phyloP scores from a whole-genome alignment of 2,113 vertebrate species.

The zebrafish (Danio rerio) region DNA sequence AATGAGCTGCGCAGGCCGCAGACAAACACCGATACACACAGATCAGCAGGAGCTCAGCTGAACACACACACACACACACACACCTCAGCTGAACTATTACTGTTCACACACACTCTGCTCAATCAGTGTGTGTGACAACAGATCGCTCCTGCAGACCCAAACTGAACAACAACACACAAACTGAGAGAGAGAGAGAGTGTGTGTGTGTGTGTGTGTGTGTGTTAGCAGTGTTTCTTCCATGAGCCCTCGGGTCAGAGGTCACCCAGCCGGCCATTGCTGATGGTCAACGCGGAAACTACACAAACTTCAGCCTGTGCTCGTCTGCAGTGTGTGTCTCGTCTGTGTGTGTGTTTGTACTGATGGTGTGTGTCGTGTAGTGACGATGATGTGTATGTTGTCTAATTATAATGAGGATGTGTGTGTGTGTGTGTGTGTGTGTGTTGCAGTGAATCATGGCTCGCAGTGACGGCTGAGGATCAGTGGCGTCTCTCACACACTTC shows the following conservation, averaged over 20 bases:
- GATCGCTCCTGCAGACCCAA: not conserved
- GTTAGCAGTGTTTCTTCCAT: not conserved
- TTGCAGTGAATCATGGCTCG: slow-evolving; percentile 77
- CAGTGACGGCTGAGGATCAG: slow-evolving; percentile 72
- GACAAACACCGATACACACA: not conserved
- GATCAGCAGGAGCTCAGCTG: not conserved
- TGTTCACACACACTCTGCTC: no score
- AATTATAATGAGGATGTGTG: not conserved
- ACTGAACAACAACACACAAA: not conserved
- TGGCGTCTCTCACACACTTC: slow-evolving; percentile 62
- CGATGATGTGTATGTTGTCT: not conserved
- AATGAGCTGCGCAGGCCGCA: slow-evolving; percentile 59
- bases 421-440: slow-evolving; percentile 49
- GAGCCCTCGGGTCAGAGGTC: not conserved
- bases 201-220: not conserved
- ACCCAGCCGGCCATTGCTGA: not conserved
- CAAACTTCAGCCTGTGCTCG: no score
- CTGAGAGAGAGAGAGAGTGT: no score
- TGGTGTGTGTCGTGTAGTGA: no score
- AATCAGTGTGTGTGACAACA: no score
- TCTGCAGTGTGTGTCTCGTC: no score
- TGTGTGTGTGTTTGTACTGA: no score
- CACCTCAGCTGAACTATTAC: no score
- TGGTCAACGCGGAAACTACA: no score
- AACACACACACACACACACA: not conserved